Conservation (phyloP, 2,888 invertebrate genomes). For the Dichetophora obliterata region DNA sequence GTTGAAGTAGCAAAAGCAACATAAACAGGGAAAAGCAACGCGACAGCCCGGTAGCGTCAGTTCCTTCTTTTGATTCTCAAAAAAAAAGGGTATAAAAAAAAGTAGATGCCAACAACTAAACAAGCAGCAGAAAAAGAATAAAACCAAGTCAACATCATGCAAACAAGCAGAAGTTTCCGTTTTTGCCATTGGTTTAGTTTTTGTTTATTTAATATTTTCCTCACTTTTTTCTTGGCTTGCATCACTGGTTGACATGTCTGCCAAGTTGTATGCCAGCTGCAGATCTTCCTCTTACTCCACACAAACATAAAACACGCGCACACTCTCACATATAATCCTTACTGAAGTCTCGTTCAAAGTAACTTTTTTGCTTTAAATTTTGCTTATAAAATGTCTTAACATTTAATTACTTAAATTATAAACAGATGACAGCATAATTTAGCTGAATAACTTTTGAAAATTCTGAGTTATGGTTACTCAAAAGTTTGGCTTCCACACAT, state of each 20-base stretch:
- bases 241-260: slow-evolving; percentile 35
- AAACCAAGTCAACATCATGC: background rate
- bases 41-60: background rate
- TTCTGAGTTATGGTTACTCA: slow-evolving; percentile 22
- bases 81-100: background rate
- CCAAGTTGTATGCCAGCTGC: slow-evolving; percentile 47
- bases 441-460: slow-evolving; percentile 34
- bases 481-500: background rate
- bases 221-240: slow-evolving; percentile 26
- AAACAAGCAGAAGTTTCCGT: slow-evolving; percentile 43
- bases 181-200: background rate
- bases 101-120: background rate
- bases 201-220: slow-evolving; percentile 1
- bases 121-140: background rate
- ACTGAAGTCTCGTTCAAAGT: slow-evolving; percentile 46
- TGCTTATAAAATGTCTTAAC: background rate
- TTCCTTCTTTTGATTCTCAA: background rate
- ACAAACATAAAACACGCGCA: background rate
- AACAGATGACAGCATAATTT: slow-evolving; percentile 48
- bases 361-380: background rate
- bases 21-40: slow-evolving; percentile 16
- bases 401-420: slow-evolving; percentile 35
- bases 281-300: slow-evolving; percentile 22
- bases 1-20: slow-evolving; percentile 39
- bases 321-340: background rate